Evolutionary conservation across 1,140 invertebrate genomes (phyloP).

Genomic region (Hycleus phaleratus): DNA sequence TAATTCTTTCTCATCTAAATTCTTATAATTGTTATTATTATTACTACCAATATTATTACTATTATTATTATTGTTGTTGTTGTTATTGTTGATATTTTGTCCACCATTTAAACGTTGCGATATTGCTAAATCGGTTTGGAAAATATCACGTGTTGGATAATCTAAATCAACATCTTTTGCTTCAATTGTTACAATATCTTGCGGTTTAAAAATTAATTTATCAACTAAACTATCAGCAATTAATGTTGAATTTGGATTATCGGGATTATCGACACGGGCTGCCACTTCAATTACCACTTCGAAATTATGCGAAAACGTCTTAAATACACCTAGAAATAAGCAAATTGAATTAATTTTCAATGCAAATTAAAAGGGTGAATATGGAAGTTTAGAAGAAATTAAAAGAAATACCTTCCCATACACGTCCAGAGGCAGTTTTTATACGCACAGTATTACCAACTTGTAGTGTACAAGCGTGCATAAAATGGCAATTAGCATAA

Average conservation of each 20-base stretch:
- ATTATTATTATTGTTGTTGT: conserved; percentile 37
- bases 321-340: conserved; percentile 61
- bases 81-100: neutral
- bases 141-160: conserved; percentile 76
- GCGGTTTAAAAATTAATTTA: conserved; percentile 76
- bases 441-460: conserved; percentile 76
- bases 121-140: conserved; percentile 70
- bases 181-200: conserved; percentile 72
- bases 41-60: conserved; percentile 35
- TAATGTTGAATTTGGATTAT: conserved; percentile 38
- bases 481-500: conserved; percentile 79
- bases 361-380: neutral
- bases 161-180: conserved; percentile 79
- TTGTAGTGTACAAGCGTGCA: conserved; percentile 74
- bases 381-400: neutral
- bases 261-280: conserved; percentile 62
- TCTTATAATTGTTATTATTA: conserved; percentile 9
- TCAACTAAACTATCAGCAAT: conserved; percentile 64
- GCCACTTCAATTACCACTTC: conserved; percentile 75
- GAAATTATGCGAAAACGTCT: conserved; percentile 69
- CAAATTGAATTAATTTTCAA: conserved; percentile 25
- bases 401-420: conserved; percentile 61
- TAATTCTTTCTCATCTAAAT: conserved; percentile 65
- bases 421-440: conserved; percentile 68
- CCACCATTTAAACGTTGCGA: conserved; percentile 55